These are phyloP conservation scores for Perca schrenkii DNA, from an alignment of 2,113 vertebrate genomes.

Conservation along the genomic window DNA sequence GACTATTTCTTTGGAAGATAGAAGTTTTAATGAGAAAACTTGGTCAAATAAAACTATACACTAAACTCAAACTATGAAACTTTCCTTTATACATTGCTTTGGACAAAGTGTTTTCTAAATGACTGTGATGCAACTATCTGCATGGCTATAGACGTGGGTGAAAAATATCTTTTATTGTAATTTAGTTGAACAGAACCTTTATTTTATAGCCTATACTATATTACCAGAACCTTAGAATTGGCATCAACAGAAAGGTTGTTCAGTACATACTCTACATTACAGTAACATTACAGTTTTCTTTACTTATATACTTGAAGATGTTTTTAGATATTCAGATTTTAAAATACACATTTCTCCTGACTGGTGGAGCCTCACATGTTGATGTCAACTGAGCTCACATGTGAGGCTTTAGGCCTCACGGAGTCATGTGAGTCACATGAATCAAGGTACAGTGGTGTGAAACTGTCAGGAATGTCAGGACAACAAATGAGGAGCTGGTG, in stretches of 20 bases:
- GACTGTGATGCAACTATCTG: neutral
- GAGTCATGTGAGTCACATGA: slow-evolving; percentile 25
- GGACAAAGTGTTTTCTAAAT: neutral
- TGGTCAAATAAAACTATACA: neutral
- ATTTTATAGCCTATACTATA: no score
- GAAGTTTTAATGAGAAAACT: neutral
- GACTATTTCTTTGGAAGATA: neutral
- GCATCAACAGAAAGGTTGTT: neutral
- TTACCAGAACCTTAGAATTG: neutral
- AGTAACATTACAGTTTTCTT: neutral
- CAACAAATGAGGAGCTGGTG: neutral
- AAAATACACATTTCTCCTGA: neutral
- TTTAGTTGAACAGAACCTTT: neutral
- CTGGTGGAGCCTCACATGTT: neutral
- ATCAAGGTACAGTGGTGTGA: slow-evolving; percentile 14
- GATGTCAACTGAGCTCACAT: slow-evolving; percentile 26
- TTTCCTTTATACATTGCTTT: neutral
- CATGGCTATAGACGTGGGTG: neutral
- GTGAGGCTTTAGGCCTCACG: slow-evolving; percentile 6
- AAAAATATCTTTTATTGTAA: neutral
- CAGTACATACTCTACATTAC: neutral
- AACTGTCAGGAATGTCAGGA: neutral
- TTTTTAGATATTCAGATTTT: neutral
- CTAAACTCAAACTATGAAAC: neutral
- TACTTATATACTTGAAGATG: neutral